Evolutionary conservation across 35 echinoderm and acorn worm species (phyloP), one percentile per base, ranked within the genome.

Genomic region (Hemicentrotus pulcherrimus): DNA sequence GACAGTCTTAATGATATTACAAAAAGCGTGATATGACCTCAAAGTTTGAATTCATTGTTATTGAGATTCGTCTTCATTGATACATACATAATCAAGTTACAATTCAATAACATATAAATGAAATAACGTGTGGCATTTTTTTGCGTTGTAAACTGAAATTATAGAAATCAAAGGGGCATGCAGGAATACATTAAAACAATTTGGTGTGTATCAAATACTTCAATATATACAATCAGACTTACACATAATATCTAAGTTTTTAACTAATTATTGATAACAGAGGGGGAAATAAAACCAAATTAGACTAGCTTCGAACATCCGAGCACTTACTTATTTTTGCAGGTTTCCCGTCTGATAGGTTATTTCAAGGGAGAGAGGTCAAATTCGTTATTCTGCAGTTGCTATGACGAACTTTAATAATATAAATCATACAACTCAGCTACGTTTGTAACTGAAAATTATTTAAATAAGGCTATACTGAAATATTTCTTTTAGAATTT

Each of bases 261-360:
- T 90, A 33, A 41, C n/a, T 32, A 90, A 35, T 16, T 90, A 13
- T 89, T 47, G 16, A 45, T 45, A 24, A 13, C 88, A 41, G 13
- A 18, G 10, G 87, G 46, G 32, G 8, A 24, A 90, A 18, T 32
- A 18, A 45, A 90, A 47, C 3, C 33, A 90, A 90, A 90, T 32
- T 16, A 90, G 11, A 45, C 6, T 33, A 22, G 9, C 33, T 33
- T 46, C 32, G 4, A 47, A 90, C 19, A 16, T 90, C 19, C 32
- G 15, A 45, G 88, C 88, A 90, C 88, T 90, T 90, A 90, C 88
- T 90, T 90, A 90, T 31, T 47, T 90, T 90, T 33, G 31, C 33
- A 11, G 88, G 5, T 90, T 90, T 90, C 9, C 88, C 88, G 24
- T 90, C 88, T 90, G 88, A 90, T 46, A 6, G 88, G 13, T 33